A percentile compares a stretch with the other conserved stretches of the same genome.
phyloP scores from a whole-genome alignment of 2,888 invertebrate genomes.

The Boloria selene region DNA sequence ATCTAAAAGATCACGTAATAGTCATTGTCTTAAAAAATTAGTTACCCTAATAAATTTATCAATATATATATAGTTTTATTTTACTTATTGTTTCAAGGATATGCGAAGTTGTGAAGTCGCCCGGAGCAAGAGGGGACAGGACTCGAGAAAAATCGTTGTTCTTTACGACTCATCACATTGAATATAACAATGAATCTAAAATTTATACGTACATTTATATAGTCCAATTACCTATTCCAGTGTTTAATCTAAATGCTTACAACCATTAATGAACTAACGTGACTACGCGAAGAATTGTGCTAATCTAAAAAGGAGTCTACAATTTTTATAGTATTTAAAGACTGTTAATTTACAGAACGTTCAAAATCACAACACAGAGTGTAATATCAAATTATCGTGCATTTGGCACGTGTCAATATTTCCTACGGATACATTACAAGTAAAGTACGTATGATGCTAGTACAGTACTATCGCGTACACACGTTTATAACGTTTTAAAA shows the following conservation, averaged over 20 bases:
- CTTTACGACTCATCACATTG: slow-evolving; percentile 76
- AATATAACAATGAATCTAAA: slow-evolving; percentile 75
- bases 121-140: slow-evolving; percentile 59
- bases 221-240: slow-evolving; percentile 67
- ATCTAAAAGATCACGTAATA: slow-evolving; percentile 83
- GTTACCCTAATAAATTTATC: slow-evolving; percentile 82
- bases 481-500: slow-evolving; percentile 1
- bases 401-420: slow-evolving; percentile 64
- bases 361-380: slow-evolving; percentile 84
- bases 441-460: slow-evolving; percentile 60
- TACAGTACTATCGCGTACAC: slow-evolving; percentile 41
- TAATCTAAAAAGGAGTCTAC: slow-evolving; percentile 81
- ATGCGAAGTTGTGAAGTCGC: slow-evolving; percentile 80
- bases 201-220: slow-evolving; percentile 71
- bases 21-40: slow-evolving; percentile 83
- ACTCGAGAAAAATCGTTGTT: slow-evolving; percentile 76
- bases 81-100: slow-evolving; percentile 83
- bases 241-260: slow-evolving; percentile 76
- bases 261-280: slow-evolving; percentile 72
- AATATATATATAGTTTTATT: slow-evolving; percentile 78
- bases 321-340: slow-evolving; percentile 72
- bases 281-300: slow-evolving; percentile 82
- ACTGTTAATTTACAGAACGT: slow-evolving; percentile 80
- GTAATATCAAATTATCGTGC: slow-evolving; percentile 81
- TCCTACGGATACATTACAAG: slow-evolving; percentile 68